phyloP scores from a whole-genome alignment of 2,113 vertebrate species.

The Stigmatopora nigra region DNA sequence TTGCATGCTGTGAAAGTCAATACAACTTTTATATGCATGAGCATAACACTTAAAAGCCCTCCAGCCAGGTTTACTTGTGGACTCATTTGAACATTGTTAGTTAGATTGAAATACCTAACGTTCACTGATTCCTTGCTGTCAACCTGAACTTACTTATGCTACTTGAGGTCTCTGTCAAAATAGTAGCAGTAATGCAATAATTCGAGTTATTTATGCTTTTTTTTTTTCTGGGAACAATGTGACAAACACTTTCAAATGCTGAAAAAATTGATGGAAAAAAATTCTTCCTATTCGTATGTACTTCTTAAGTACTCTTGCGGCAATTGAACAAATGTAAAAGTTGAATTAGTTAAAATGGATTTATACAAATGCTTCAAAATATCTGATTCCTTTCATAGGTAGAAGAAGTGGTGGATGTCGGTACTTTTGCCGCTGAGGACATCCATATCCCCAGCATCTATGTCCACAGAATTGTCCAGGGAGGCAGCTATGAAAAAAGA shows the following conservation, averaged over 20 bases:
- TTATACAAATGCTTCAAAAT: not conserved
- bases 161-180: too few relatives aligned
- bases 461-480: conserved; percentile 86
- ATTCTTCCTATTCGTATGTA: too few relatives aligned
- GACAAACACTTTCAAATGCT: too few relatives aligned
- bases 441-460: conserved; percentile 96
- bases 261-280: too few relatives aligned
- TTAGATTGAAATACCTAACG: conserved; percentile 20
- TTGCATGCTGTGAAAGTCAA: conserved; percentile 3
- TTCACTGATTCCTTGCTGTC: conserved; percentile 14
- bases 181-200: not conserved
- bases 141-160: not conserved
- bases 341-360: too few relatives aligned
- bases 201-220: too few relatives aligned
- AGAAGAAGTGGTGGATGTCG: conserved; percentile 93
- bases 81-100: conserved; percentile 16
- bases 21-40: not conserved
- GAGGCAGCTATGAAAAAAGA: conserved; percentile 83
- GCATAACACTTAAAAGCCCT: not conserved
- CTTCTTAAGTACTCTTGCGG: too few relatives aligned
- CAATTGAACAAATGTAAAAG: too few relatives aligned
- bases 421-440: conserved; percentile 87
- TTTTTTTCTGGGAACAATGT: not conserved
- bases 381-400: conserved; percentile 72
- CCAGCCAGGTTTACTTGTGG: conserved; percentile 9